phyloP scores from a whole-genome alignment of 2,113 vertebrate species.

The Maccullochella peelii region DNA sequence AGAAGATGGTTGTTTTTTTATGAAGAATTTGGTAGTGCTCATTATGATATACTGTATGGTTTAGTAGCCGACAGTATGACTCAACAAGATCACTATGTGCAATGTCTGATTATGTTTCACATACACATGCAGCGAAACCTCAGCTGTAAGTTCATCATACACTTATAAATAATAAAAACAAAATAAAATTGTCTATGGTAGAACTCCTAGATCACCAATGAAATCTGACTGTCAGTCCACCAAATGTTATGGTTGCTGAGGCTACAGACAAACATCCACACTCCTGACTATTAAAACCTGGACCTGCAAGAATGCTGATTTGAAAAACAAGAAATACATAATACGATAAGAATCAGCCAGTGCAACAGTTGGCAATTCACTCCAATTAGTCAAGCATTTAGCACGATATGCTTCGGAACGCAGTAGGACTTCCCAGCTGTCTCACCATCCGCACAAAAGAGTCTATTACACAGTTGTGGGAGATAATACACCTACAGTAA shows the following conservation, averaged over 20 bases:
- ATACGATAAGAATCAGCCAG: conserved; percentile 26
- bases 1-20: background rate
- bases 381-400: conserved; percentile 26
- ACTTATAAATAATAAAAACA: background rate
- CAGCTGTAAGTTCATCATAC: background rate
- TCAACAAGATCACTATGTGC: conserved; percentile 16
- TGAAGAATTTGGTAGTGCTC: background rate
- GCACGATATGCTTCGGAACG: conserved; percentile 25
- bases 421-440: conserved; percentile 34
- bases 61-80: background rate
- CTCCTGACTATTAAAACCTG: conserved; percentile 26
- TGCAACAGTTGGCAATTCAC: conserved; percentile 28
- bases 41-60: background rate
- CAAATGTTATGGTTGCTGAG: background rate
- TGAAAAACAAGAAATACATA: conserved; percentile 15
- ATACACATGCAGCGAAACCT: conserved; percentile 20
- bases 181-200: background rate
- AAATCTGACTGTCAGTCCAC: background rate
- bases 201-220: background rate
- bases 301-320: conserved; percentile 18
- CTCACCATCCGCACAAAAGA: conserved; percentile 37
- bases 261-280: background rate
- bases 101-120: conserved; percentile 18
- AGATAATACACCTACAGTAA: conserved; percentile 62
- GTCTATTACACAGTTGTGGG: conserved; percentile 36